phyloP scores from a whole-genome alignment of 2,797 vertebrate genomes.

The Rhynchonycteris naso region DNA sequence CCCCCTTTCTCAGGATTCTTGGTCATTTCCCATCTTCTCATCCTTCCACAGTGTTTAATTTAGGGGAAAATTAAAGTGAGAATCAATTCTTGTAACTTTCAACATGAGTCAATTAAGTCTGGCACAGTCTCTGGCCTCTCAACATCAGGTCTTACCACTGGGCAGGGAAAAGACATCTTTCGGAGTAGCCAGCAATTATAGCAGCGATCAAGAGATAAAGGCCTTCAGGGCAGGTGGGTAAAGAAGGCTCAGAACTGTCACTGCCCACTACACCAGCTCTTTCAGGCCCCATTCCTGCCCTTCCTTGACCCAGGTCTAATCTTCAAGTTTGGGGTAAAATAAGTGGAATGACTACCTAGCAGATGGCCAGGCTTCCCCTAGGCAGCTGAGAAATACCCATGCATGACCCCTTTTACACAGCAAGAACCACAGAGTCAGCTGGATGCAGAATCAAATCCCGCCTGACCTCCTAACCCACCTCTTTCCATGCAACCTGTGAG shows the following conservation, averaged over 20 bases:
- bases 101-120: slow-evolving; percentile 31
- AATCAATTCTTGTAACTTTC: slow-evolving; percentile 39
- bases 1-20: not conserved
- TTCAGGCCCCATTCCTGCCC: not conserved
- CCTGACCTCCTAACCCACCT: not conserved
- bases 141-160: not conserved
- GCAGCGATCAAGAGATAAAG: not conserved
- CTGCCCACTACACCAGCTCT: not conserved
- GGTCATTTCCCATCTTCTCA: not conserved
- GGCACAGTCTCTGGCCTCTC: not conserved
- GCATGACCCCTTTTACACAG: not conserved
- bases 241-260: not conserved
- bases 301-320: not conserved
- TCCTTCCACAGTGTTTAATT: slow-evolving; percentile 41
- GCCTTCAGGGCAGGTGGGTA: not conserved
- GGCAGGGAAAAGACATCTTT: not conserved
- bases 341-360: not conserved
- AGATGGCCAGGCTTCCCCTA: not conserved
- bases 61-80: not conserved
- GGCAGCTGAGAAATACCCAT: not conserved
- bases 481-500: not conserved
- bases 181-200: not conserved
- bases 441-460: slow-evolving; percentile 12
- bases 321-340: not conserved
- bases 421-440: not conserved